Base-by-base conservation (phyloP, 2,888 invertebrate species). In the Pemphredon lugubris region DNA sequence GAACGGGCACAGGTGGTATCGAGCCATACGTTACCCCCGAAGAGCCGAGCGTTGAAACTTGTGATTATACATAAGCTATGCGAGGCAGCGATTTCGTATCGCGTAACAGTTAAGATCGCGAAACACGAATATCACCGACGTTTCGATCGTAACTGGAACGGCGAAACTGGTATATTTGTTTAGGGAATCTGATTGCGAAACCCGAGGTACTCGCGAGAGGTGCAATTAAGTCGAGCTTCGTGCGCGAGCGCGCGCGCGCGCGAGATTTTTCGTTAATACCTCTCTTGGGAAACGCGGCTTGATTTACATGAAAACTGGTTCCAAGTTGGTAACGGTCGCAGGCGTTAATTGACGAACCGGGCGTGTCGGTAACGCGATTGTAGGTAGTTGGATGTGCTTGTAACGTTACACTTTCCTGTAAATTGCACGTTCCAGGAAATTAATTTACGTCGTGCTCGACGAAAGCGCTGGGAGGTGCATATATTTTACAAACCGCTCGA, bases 1-100 rank as follows among this genome's bases (percentile, higher is more conserved):
- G 83, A 84, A 84, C 81, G 48, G 58, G 47, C 26, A 70, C 84
- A 84, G 84, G 81, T 84, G 84, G 68, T 74, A 45, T 63, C 68
- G 55, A 42, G 47, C 40, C 53, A 67, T 60, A 51, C 61, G 65
- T 74, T 63, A 64, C 61, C 48, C 65, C 63, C 57, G 40, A 16
- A 39, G 26, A 55, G 47, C 44, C 7, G 57, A 39, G 30, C 32
- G 47, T 21, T 26, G 13, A 47, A 47, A 21, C 67, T 69, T 32
- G 20, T 55, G 48, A 72, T 79, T 76, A 76, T 26, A 45, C 54
- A 50, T 61, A 53, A 61, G 59, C 55, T 60, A 53, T 64, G 60
- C 58, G n/a, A 55, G 16, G 32, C 40, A 1, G 37, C 13, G 32
- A 3, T 44, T 13, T 14, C 21, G n/a, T 26, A 13, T 39, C 11